Conservation (phyloP, 2,797 vertebrate species). For the Myripristis jacobus region DNA sequence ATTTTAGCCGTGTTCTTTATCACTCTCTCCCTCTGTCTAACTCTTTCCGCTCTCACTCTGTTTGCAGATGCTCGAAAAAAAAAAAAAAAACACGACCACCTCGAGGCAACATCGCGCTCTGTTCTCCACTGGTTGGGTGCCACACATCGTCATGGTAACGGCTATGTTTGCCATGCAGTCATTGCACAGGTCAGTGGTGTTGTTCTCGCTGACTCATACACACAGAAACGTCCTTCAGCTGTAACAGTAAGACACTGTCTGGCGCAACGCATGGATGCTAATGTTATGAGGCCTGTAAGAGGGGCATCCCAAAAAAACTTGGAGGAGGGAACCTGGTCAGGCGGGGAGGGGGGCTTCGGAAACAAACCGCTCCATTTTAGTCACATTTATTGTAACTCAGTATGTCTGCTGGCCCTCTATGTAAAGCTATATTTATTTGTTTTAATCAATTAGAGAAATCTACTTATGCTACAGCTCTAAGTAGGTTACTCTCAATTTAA, state of each 20-base stretch:
- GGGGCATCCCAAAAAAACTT: conserved; percentile 8
- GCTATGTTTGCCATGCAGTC: conserved; percentile 44
- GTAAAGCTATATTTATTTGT: conserved; percentile 26
- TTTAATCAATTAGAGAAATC: conserved; percentile 10
- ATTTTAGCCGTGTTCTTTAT: conserved; percentile 11
- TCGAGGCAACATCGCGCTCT: conserved; percentile 22
- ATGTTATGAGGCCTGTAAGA: conserved; percentile 6
- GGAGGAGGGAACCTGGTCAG: not conserved
- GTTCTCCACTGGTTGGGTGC: not conserved
- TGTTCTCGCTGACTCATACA: conserved; percentile 9
- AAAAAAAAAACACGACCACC: conserved; percentile 32
- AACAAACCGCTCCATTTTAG: conserved; percentile 25
- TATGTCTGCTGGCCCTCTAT: conserved; percentile 21
- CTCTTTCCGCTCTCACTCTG: not conserved
- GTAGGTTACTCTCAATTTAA: too few species aligned
- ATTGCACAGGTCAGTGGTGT: conserved; percentile 30
- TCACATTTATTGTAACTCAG: conserved; percentile 31
- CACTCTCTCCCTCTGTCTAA: not conserved
- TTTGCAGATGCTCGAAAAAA: conserved; percentile 21
- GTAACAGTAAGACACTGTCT: conserved; percentile 10
- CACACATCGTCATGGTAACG: conserved; percentile 17
- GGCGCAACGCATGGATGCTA: conserved; percentile 3
- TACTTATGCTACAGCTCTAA: conserved; percentile 11
- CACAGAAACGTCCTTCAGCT: conserved; percentile 17
- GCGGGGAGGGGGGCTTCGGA: not conserved